A percentile compares a stretch with the other conserved stretches of the same genome.
phyloP scores from a whole-genome alignment of 1,140 invertebrate genomes.

The Zaprionus gabonicus region DNA sequence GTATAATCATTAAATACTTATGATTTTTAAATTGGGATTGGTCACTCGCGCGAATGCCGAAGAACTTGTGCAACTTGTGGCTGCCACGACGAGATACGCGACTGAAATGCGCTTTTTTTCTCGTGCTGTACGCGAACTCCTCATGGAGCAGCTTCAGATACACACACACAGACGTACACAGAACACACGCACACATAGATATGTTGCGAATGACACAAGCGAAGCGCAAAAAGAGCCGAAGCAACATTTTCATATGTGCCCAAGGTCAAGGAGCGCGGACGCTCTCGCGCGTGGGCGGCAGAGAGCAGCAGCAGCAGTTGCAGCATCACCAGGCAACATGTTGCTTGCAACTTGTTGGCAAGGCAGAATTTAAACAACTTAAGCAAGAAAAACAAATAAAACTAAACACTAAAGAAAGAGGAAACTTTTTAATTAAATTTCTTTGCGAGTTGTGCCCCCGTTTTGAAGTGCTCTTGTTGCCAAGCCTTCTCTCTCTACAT shows the following conservation, averaged over 20 bases:
- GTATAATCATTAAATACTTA: conserved; percentile 24
- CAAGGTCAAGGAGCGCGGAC: conserved; percentile 75
- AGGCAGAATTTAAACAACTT: not conserved
- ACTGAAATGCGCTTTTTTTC: conserved; percentile 53
- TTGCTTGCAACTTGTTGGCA: conserved; percentile 7
- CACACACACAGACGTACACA: conserved; percentile 10
- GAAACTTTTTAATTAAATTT: conserved; percentile 2
- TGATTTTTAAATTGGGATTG: conserved; percentile 21
- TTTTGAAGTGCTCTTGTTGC: conserved; percentile 43
- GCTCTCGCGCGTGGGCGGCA: conserved; percentile 43
- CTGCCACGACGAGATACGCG: conserved; percentile 57
- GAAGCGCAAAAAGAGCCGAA: conserved; percentile 29
- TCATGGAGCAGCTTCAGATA: conserved; percentile 39
- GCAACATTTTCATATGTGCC: conserved; percentile 57
- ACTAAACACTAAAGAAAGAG: not conserved
- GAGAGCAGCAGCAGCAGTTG: conserved; percentile 22
- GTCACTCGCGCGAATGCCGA: conserved; percentile 3
- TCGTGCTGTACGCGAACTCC: conserved; percentile 29
- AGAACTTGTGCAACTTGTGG: conserved; percentile 65
- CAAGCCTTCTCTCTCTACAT: conserved; percentile 24
- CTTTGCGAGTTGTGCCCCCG: not conserved
- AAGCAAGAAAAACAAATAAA: not conserved
- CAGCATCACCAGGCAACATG: conserved; percentile 50
- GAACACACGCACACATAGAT: conserved; percentile 5
- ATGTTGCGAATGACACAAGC: conserved; percentile 36